Evolutionary conservation across 2,888 invertebrate species (phyloP), one percentile per base, ranked within the genome.

Genomic region (Polymixis flavicincta): DNA sequence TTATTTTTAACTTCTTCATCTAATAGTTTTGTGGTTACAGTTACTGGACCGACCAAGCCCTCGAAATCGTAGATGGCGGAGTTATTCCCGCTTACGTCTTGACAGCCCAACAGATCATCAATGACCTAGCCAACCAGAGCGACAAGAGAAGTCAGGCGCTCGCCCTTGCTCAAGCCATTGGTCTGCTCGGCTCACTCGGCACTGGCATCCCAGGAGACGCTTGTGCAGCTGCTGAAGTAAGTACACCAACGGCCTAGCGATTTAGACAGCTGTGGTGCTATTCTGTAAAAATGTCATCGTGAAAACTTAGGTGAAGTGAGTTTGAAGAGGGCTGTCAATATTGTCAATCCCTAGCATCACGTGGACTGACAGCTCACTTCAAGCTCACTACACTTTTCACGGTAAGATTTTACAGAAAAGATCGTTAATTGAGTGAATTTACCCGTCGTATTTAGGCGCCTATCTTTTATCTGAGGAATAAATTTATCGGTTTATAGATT

Each of bases 121-220:
- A 84, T 9, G 93, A 93, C 78, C 14, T 94, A 22, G 91, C 92
- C 55, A 85, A 89, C 81, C 79, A 77, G 17, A 8, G 52, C 0
- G 88, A 92, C 77, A 6, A 65, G 1, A 7, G 9, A 4, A 89
- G 89, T 75, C 92, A 94, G 61, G 90, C 92, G 2, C 61, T 88
- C 5, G 92, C 93, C 7, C 76, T 92, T 32, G 79, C 88, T 11
- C 90, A 92, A 67, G 74, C 89, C 65, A 59, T 95, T 28, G 91
- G 88, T 2, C 4, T 87, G 8, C 84, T 94, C 5, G 90, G 91
- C 3, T 86, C 91, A 17, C 83, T 92, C 5, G 86, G 90, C 13
- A 85, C 87, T 37, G 94, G 95, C 0, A 63, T 85, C 48, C 89
- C 94, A 32, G 95, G 96, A 50, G 92, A 95, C 74, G 77, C 93